A percentile compares a stretch with the other conserved stretches of the same genome.
Conservation (phyloP, 2,113 vertebrate species). For the Clarias magur region DNA sequence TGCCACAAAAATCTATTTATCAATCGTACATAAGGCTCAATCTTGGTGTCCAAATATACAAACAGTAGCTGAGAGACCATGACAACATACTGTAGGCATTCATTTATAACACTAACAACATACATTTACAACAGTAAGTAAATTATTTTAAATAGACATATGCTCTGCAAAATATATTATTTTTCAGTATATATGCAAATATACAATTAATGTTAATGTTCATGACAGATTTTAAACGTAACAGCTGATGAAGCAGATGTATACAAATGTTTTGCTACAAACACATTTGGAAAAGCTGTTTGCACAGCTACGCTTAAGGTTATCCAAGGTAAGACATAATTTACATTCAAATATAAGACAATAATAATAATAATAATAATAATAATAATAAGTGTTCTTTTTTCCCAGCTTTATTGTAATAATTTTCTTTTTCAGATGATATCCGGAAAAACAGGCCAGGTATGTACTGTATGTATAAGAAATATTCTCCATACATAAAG, state of each 20-base stretch:
- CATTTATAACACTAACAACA: background rate
- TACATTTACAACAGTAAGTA: background rate
- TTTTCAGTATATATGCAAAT: background rate
- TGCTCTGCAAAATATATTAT: background rate
- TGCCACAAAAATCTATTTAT: background rate
- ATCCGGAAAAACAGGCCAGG: slow-evolving; percentile 73
- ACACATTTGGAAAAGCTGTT: slow-evolving; percentile 78
- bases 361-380: background rate
- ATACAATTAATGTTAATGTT: background rate
- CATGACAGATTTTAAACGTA: slow-evolving; percentile 75
- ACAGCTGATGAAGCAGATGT: slow-evolving; percentile 73
- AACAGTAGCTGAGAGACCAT: background rate
- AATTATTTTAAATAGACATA: background rate
- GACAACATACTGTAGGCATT: background rate
- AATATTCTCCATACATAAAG: background rate
- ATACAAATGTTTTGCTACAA: slow-evolving; percentile 81
- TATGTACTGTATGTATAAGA: background rate
- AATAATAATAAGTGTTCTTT: background rate
- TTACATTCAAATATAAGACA: background rate
- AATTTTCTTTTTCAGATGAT: slow-evolving; percentile 66
- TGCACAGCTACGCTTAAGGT: slow-evolving; percentile 78
- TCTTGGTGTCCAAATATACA: background rate
- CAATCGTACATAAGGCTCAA: background rate
- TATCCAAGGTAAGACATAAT: slow-evolving; percentile 72
- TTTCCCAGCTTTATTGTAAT: background rate